Base-by-base conservation (phyloP, 2,888 invertebrate genomes). In the Pammene aurita region DNA sequence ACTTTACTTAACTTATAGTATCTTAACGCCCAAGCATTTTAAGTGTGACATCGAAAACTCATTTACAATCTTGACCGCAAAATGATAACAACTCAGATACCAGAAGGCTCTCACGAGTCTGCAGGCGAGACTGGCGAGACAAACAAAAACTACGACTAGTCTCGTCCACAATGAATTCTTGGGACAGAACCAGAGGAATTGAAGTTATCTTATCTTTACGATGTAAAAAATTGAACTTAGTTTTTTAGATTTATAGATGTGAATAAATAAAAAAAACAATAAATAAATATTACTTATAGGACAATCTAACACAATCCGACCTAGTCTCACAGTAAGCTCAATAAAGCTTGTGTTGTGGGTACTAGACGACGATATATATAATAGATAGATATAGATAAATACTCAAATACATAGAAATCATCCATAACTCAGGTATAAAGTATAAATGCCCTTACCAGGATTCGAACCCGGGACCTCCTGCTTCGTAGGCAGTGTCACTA, bases 21-120 rank as follows among this genome's bases (percentile, higher is more conserved):
- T 70, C 67, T 67, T 70, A 73, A 72, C 71, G 57, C 58, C 68
- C 57, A 60, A 57, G 66, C 63, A 55, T 70, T 67, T 71, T 73
- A 64, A 69, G 71, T 69, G 67, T 61, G 69, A 86, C 87, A 88
- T 77, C 77, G 77, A 82, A 87, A 86, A 72, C 72, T 81, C 85
- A 85, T 87, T 62, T 86, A 86, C 79, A 76, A 75, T 73, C 72
- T 76, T 78, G 75, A 84, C 87, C 85, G 72, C 86, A 84, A 81
- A 76, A 70, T 66, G 73, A 74, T 74, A 74, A 74, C 46, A 62
- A 56, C 41, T 62, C 18, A 68, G 71, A 65, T 66, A 71, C 35
- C 61, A 57, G 41, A 16, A 56, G 16, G 50, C 16, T 69, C 69
- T 55, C 69, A 69, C 68, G 58, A 35, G 35, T 38, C 7, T 44